Conservation (phyloP, 2,888 invertebrate species). For the Drosophila mulleri region DNA sequence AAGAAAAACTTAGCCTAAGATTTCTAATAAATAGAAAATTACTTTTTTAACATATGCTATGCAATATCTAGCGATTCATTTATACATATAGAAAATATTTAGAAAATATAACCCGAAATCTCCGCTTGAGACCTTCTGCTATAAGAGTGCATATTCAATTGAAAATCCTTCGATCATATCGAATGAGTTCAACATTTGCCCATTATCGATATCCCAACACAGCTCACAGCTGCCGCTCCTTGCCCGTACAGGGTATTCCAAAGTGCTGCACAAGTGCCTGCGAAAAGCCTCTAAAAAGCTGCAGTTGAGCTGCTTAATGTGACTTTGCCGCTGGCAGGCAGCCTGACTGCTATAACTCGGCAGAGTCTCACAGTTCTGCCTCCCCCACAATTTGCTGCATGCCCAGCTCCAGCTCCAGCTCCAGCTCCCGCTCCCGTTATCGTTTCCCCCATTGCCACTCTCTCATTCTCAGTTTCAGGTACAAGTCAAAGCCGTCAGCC, state of each 20-base stretch:
- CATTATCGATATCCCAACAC: not conserved
- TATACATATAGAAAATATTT: too few relatives aligned
- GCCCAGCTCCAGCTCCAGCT: conserved; percentile 8
- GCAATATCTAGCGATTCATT: too few relatives aligned
- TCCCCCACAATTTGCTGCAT: not conserved
- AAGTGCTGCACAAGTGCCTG: conserved; percentile 12
- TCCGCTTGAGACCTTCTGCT: too few relatives aligned
- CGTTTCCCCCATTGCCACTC: not conserved
- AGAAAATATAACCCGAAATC: too few relatives aligned
- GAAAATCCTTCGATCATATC: not conserved
- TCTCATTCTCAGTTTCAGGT: conserved; percentile 18
- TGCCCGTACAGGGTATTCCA: conserved; percentile 21
- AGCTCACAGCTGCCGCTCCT: not conserved
- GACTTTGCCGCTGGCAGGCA: conserved; percentile 8
- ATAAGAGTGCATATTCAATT: not conserved
- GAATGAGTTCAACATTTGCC: not conserved
- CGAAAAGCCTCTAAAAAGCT: conserved; percentile 38
- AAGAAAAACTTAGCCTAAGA: too few relatives aligned
- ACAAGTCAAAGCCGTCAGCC: conserved; percentile 10
- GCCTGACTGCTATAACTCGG: not conserved
- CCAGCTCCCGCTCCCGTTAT: not conserved
- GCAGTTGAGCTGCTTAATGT: conserved; percentile 43
- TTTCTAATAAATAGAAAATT: too few relatives aligned
- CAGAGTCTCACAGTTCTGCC: not conserved
- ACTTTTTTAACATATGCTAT: too few relatives aligned